Base-by-base conservation (phyloP, 2,888 invertebrate genomes). In the Thelaira solivaga region DNA sequence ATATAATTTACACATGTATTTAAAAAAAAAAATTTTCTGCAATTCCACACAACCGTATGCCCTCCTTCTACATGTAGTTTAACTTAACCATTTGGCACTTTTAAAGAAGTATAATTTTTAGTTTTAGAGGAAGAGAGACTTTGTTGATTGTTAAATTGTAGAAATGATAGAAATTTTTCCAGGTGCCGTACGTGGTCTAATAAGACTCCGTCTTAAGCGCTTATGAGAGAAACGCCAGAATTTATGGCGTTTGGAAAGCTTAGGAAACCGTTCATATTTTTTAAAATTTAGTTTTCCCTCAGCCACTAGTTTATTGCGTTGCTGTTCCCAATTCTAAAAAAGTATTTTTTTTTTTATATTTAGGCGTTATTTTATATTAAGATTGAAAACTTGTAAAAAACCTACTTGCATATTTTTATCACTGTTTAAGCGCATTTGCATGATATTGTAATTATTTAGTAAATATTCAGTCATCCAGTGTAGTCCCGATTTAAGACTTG, bases 391-490 rank as follows among this genome's bases (percentile, higher is more conserved):
- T n/a, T 39, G 6, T 8, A 16, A 13, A 13, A 6, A 16, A 34
- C 2, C 13, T 24, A 85, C 87, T 83, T 85, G 82, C 81, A 85
- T 76, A 65, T 87, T 87, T 2, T 81, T 74, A 72, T 87, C 87
- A 77, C 83, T 83, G 24, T 78, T 84, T 7, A 87, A 82, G 49
- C 86, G 84, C 31, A 64, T 78, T 13, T 80, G 79, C 45, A 87
- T 43, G 4, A 67, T 18, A 5, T 81, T 47, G 26, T 81, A 82
- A 51, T 81, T 82, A 5, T 71, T 75, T 34, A 82, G 11, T 22
- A 87, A 16, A 53, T 81, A 84, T 0, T 74, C 80, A 1, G 80
- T 73, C 47, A 87, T 49, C 87, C 87, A 83, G 7, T 73, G 72
- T 1, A 82, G 2, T 0, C 83, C 82, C 2, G 53, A 45, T 39